These are phyloP conservation scores for Pogonophryne albipinna DNA, from an alignment of 2,797 vertebrate genomes.

Conservation along the genomic window DNA sequence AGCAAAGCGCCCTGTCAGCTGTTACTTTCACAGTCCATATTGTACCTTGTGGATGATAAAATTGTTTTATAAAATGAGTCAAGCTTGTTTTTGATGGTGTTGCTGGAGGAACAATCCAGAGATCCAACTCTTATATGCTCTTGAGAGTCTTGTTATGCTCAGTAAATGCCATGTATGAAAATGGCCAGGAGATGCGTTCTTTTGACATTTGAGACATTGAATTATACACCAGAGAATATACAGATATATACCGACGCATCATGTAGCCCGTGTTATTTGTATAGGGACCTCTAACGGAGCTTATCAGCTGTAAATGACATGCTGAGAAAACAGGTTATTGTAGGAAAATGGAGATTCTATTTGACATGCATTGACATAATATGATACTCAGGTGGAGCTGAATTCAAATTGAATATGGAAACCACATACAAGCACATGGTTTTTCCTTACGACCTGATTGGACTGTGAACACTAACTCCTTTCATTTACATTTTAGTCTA, in stretches of 20 bases:
- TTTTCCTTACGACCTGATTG: neutral
- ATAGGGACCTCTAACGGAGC: neutral
- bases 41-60: neutral
- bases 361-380: slow-evolving; percentile 12
- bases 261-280: neutral
- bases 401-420: slow-evolving; percentile 17
- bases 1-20: slow-evolving; percentile 2
- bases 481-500: slow-evolving; percentile 1
- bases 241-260: neutral
- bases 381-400: slow-evolving; percentile 15
- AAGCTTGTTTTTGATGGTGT: neutral
- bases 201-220: slow-evolving; percentile 9
- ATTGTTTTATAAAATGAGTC: slow-evolving; percentile 6
- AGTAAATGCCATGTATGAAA: neutral
- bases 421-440: neutral
- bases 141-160: neutral
- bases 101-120: slow-evolving; percentile 3
- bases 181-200: neutral
- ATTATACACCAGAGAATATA: neutral
- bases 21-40: slow-evolving; percentile 10
- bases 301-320: slow-evolving; percentile 13
- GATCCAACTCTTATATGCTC: neutral
- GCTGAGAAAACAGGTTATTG: slow-evolving; percentile 3
- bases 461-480: slow-evolving; percentile 5
- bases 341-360: slow-evolving; percentile 11